Evolutionary conservation across 2,797 vertebrate genomes (phyloP), one percentile per base, ranked within the genome.

Genomic region (Crypturellus tataupa): DNA sequence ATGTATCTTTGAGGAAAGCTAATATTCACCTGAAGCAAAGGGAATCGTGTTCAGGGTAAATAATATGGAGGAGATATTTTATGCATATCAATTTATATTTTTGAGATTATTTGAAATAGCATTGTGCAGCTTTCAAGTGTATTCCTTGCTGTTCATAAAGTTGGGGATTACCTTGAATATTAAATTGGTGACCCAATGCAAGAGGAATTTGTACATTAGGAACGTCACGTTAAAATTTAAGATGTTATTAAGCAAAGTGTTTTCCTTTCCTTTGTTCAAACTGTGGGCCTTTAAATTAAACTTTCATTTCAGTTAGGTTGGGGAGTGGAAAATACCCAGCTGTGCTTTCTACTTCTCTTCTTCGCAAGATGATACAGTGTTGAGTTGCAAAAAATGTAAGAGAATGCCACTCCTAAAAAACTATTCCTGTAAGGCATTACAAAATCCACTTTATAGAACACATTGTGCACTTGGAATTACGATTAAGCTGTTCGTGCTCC

Each of bases 391-490:
- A 90, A 78, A 85, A 17, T 37, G 24, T 60, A 63, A 87, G 55
- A 42, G 40, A 93, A 90, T 87, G 58, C 72, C 88, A 83, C 88
- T 94, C 80, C 86, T 94, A 63, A 76, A 91, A 91, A 92, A 31
- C 55, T 47, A 65, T 94, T 95, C 53, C 94, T 96, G 78, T 80
- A 93, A 94, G 62, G 88, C 86, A 88, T 94, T 96, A 71, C 91
- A 67, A 81, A 89, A 87, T 89, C 81, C 80, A 29, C 91, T 96
- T 96, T 93, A 93, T 93, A 94, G 96, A 95, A 91, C 70, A 90
- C 7, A 1, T 55, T 94, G 87, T 95, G 86, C 59, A 42, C 80
- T 94, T 95, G 94, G 95, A 95, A 94, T 94, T 96, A 80, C 7
- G 35, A 85, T 93, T 90, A 85, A 80, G 85, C 72, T 23, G 27